A percentile compares a stretch with the other conserved stretches of the same genome.
Conservation (phyloP, 2,797 vertebrate species). For the Hippocampus kuda region DNA sequence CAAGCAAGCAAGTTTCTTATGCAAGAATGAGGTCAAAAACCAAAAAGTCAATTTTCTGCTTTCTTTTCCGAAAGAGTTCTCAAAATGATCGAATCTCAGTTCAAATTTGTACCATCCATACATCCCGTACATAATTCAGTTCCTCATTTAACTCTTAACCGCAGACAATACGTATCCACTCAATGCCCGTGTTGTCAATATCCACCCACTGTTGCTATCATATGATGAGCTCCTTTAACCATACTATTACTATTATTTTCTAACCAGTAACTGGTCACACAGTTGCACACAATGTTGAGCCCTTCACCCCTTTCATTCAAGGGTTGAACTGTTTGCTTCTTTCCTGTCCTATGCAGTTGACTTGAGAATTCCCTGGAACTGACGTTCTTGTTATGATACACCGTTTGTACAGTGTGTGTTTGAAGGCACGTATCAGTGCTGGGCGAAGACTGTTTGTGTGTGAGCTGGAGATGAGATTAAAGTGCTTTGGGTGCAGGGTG, state of each 20-base stretch:
- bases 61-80: neutral
- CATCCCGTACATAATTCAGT: neutral
- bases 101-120: neutral
- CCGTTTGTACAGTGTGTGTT: neutral
- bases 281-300: neutral
- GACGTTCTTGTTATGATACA: neutral
- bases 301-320: neutral
- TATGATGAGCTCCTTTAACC: neutral
- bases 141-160: neutral
- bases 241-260: neutral
- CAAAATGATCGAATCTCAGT: neutral
- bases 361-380: neutral
- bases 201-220: neutral
- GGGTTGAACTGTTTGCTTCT: neutral
- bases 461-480: constrained; percentile 25
- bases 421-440: neutral
- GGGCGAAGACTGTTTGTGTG: neutral
- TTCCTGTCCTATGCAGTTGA: neutral
- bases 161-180: neutral
- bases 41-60: neutral
- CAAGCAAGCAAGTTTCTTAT: neutral
- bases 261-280: neutral
- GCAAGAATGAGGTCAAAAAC: neutral
- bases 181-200: too few species aligned
- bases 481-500: constrained; percentile 17